Evolutionary conservation across 1,140 invertebrate genomes (phyloP).

Genomic region (Melanaphis sacchari): DNA sequence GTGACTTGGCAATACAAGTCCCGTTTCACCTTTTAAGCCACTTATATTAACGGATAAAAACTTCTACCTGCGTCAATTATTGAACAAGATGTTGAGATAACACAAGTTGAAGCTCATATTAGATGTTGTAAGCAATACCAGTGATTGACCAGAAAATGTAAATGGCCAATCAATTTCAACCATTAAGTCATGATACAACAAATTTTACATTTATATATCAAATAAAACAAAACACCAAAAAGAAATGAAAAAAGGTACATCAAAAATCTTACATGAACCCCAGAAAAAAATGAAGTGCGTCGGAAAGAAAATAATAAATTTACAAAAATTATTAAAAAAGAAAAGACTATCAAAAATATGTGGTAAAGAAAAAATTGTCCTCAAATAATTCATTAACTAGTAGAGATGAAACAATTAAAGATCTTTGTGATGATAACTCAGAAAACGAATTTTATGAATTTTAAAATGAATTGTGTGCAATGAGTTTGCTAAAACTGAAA

Average conservation of each 20-base stretch:
- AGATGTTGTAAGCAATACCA: too few species aligned
- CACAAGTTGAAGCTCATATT: too few species aligned
- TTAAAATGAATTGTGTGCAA: background rate
- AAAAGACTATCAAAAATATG: background rate
- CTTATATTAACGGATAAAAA: background rate
- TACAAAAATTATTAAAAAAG: background rate
- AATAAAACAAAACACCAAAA: background rate
- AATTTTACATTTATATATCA: background rate
- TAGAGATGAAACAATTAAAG: background rate
- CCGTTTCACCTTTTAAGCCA: background rate
- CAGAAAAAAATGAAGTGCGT: background rate
- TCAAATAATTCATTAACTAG: background rate
- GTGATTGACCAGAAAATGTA: too few species aligned
- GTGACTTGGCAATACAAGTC: too few species aligned
- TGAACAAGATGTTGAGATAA: background rate
- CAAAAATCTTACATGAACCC: background rate
- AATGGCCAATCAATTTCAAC: too few species aligned
- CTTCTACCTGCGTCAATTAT: background rate
- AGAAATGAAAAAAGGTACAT: background rate
- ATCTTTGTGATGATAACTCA: background rate
- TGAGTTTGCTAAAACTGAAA: background rate
- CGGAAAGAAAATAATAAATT: too few species aligned
- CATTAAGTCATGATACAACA: background rate
- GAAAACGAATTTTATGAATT: background rate
- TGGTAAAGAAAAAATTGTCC: too few species aligned